A percentile compares a stretch with the other conserved stretches of the same genome.
Evolutionary conservation across 2,113 vertebrate genomes (phyloP).

Genomic region (Corythaixoides concolor): DNA sequence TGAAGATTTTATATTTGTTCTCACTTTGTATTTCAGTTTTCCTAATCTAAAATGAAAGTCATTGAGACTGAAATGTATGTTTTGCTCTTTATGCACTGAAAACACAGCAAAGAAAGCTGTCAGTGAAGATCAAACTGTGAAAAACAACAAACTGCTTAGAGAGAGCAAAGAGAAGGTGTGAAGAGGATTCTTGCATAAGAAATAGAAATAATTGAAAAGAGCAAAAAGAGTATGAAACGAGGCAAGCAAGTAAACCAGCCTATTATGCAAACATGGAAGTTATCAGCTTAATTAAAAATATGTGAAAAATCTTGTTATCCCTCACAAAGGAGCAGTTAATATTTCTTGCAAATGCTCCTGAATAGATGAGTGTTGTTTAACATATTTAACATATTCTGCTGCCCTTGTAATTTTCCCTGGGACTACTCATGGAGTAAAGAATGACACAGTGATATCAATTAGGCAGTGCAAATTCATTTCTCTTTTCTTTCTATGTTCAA

Average conservation of each 20-base stretch:
- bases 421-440: background rate
- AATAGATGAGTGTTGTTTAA: background rate
- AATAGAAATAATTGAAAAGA: constrained; percentile 40
- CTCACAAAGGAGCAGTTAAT: background rate
- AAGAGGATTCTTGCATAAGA: constrained; percentile 8
- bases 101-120: constrained; percentile 50
- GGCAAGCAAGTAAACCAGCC: background rate
- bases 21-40: constrained; percentile 51
- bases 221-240: background rate
- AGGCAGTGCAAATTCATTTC: background rate
- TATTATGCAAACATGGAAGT: background rate
- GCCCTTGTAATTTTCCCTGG: background rate
- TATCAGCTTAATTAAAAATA: constrained; percentile 44
- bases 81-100: constrained; percentile 42
- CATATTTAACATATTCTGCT: background rate
- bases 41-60: constrained; percentile 54
- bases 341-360: background rate
- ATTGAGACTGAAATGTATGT: constrained; percentile 19
- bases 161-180: constrained; percentile 17
- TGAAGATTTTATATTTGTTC: constrained; percentile 62
- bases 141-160: constrained; percentile 31
- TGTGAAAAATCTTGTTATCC: background rate
- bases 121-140: constrained; percentile 46
- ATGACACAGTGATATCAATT: background rate
- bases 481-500: background rate